A percentile compares a stretch with the other conserved stretches of the same genome.
Conservation (phyloP, 2,113 vertebrate genomes). For the Sula dactylatra region DNA sequence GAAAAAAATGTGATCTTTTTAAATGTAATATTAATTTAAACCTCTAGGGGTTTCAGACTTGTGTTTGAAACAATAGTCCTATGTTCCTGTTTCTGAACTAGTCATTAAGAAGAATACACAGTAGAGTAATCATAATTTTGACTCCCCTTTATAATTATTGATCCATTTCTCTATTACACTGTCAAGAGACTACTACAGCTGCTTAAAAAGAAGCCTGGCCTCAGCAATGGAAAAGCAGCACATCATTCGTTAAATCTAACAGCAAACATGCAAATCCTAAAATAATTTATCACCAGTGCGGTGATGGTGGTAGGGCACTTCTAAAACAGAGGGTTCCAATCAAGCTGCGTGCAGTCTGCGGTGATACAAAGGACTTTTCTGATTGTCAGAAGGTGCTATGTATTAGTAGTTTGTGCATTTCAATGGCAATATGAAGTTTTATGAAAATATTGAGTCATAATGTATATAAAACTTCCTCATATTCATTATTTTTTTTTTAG, state of each 20-base stretch:
- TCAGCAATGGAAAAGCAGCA: conserved; percentile 6
- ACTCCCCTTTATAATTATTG: conserved; percentile 35
- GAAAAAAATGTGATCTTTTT: background rate
- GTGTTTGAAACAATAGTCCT: background rate
- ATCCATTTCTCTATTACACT: conserved; percentile 14
- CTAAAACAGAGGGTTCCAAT: background rate
- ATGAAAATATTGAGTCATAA: background rate
- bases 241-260: conserved; percentile 10
- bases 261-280: conserved; percentile 1
- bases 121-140: conserved; percentile 48
- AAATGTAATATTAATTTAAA: background rate
- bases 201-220: conserved; percentile 12
- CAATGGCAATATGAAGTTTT: background rate
- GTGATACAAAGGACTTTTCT: conserved; percentile 1
- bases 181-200: background rate
- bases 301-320: background rate
- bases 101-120: conserved; percentile 43
- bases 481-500: background rate
- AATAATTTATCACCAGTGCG: conserved; percentile 10
- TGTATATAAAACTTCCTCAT: background rate
- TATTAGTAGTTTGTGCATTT: background rate
- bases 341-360: background rate
- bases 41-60: background rate
- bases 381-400: background rate
- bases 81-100: conserved; percentile 3